phyloP scores from a whole-genome alignment of 2,797 vertebrate genomes.

The Melanogrammus aeglefinus region DNA sequence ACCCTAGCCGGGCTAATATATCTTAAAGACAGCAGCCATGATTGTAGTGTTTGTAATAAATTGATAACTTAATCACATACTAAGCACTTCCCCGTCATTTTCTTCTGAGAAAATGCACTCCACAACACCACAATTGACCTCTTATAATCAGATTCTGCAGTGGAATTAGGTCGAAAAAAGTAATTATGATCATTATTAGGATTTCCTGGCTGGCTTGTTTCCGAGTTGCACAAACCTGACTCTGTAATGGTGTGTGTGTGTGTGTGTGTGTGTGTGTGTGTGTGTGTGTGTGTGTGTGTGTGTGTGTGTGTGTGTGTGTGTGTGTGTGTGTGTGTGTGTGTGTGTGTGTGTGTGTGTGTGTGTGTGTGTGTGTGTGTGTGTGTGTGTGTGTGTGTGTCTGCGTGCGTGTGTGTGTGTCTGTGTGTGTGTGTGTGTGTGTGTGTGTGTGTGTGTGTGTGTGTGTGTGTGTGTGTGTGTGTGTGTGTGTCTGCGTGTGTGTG shows the following conservation, averaged over 20 bases:
- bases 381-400: neutral
- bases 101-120: no score
- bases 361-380: conserved; percentile 16
- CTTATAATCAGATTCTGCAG: neutral
- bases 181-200: neutral
- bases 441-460: neutral
- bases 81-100: no score
- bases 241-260: neutral
- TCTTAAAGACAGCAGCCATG: neutral
- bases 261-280: conserved; percentile 9
- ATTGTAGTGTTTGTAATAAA: neutral
- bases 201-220: neutral
- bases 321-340: conserved; percentile 9
- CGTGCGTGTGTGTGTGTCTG: conserved; percentile 24
- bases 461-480: conserved; percentile 25
- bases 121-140: no score
- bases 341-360: conserved; percentile 17
- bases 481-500: conserved; percentile 5
- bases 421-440: conserved; percentile 5
- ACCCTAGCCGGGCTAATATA: neutral
- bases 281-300: conserved; percentile 21
- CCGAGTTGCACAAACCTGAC: neutral
- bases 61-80: neutral
- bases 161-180: no score
- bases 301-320: conserved; percentile 5